These are phyloP conservation scores for Drepanosiphum platanoidis DNA, from an alignment of 2,888 invertebrate genomes.

Conservation along the genomic window DNA sequence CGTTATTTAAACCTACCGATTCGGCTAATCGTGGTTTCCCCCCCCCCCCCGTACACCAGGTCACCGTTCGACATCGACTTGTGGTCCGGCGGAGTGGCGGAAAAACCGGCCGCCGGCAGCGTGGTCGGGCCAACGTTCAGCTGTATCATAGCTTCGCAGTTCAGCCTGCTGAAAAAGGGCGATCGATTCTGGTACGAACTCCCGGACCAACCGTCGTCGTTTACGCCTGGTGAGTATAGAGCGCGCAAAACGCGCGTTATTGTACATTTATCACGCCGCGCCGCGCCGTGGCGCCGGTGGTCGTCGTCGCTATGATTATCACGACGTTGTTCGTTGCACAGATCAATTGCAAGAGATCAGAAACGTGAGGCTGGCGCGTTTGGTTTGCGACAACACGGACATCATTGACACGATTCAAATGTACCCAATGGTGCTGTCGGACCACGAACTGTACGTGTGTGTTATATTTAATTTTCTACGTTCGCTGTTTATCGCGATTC, in stretches of 20 bases:
- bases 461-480: neutral
- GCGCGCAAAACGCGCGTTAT: neutral
- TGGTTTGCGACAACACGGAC: conserved; percentile 93
- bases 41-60: conserved; percentile 69
- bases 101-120: conserved; percentile 87
- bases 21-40: no score
- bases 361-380: conserved; percentile 81
- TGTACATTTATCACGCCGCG: no score
- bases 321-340: conserved; percentile 65
- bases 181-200: conserved; percentile 96
- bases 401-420: conserved; percentile 90
- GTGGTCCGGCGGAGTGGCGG: conserved; percentile 95
- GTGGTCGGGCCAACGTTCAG: conserved; percentile 95
- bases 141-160: conserved; percentile 92
- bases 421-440: conserved; percentile 91
- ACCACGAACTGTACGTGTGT: conserved; percentile 91
- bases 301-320: neutral
- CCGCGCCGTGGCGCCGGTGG: no score
- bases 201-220: conserved; percentile 90
- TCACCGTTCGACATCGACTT: conserved; percentile 92
- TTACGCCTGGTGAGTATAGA: conserved; percentile 80
- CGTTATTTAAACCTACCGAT: no score
- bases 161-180: conserved; percentile 86
- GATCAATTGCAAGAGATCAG: conserved; percentile 86
- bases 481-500: no score